Conservation (phyloP, 2,113 vertebrate genomes). For the Paradoxurus hermaphroditus region DNA sequence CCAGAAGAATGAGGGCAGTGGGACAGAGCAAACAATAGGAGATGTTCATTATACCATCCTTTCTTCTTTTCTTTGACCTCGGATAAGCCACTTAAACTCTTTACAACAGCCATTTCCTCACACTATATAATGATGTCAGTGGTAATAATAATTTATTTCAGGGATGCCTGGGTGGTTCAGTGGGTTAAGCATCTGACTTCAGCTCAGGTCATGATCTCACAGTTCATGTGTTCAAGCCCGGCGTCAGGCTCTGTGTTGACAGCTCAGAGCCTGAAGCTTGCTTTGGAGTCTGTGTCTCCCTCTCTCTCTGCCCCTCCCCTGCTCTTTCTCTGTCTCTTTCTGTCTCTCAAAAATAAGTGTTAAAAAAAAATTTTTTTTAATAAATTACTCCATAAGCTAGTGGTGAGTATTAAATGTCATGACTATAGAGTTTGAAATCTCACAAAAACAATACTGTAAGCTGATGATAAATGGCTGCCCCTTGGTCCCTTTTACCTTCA, state of each 20-base stretch:
- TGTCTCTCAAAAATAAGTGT: no score
- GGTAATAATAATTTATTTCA: background rate
- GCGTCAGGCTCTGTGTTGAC: no score
- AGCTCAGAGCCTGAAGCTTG: no score
- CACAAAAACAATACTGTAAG: background rate
- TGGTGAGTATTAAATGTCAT: background rate
- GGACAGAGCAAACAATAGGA: background rate
- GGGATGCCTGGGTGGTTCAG: no score
- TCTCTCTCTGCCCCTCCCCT: no score
- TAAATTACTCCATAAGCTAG: background rate
- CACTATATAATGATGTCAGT: slow-evolving; percentile 27
- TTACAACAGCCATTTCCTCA: background rate
- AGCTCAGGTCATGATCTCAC: no score
- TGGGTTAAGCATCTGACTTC: no score
- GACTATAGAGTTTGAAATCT: slow-evolving; percentile 27
- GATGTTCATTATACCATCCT: background rate
- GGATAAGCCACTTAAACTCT: background rate
- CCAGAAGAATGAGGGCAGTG: background rate
- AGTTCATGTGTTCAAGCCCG: no score
- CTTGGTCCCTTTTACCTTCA: background rate
- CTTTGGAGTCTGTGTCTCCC: no score
- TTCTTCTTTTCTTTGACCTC: background rate
- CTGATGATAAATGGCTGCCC: background rate
- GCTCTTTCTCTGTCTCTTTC: no score
- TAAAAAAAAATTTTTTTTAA: background rate